Evolutionary conservation across 92 coral and sea anemone species (phyloP), one percentile per base, ranked within the genome.

Genomic region (Muricea muricata): DNA sequence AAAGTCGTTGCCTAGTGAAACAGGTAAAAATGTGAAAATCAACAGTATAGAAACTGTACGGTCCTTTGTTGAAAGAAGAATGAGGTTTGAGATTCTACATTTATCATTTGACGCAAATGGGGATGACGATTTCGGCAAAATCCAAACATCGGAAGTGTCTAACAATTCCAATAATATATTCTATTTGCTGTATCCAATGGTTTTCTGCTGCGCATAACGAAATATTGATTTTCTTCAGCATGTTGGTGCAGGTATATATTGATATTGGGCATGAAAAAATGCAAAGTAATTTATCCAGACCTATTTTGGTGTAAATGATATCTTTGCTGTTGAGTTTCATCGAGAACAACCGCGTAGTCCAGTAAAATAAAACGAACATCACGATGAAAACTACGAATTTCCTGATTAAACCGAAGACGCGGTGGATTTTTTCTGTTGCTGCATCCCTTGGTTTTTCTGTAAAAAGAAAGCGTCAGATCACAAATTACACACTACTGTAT

Each of bases 331-430:
- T 94, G 57, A 92, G 35, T 66, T 93, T 82, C 40, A 97, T 48
- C 2, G 91, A 85, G 87, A 97, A 94, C 26, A 94, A 90, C 65
- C 81, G 71, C 60, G 90, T 77, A 68, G 87, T 92, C 99, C 99
- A 94, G 84, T 92, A 94, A 48, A 72, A 58, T 39, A 92, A 42
- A 32, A 81, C 75, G 55, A 84, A 33, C 7, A 94, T 72, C 24
- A 91, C 90, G 58, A 85, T 87, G 26, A 63, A 47, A 46, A 93
- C 82, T 10, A 65, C 56, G 24, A 84, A 37, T 79, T 86, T 92
- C 26, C 91, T 89, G 26, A 88, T 18, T 21, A 71, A 58, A 20
- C 88, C 89, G 15, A 50, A 56, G 33, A 39, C 13, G 6, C 10
- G 46, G 58, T 33, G 46, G 17, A 29, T 13, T 0, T 18, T 34